These are phyloP conservation scores for Chaenocephalus aceratus DNA, from an alignment of 2,113 vertebrate species.

Conservation along the genomic window DNA sequence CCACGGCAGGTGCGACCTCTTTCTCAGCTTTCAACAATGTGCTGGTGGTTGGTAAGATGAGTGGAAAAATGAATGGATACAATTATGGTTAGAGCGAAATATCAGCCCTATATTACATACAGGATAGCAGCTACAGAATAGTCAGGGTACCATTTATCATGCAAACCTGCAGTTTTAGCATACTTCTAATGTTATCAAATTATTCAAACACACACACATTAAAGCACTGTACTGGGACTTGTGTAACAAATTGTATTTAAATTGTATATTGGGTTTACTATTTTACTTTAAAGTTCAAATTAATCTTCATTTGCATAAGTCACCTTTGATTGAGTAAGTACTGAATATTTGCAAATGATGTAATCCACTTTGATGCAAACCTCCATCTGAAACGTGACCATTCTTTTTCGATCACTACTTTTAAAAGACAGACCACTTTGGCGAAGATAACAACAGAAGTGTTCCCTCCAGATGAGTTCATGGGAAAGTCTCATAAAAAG, in stretches of 20 bases:
- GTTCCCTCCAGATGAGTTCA: conserved; percentile 29
- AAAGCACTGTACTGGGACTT: background rate
- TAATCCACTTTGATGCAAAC: background rate
- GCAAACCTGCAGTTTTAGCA: background rate
- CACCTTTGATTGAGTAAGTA: background rate
- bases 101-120: conserved; percentile 30
- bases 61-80: conserved; percentile 39
- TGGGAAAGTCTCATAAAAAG: conserved; percentile 57
- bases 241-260: background rate
- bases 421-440: background rate
- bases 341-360: background rate
- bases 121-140: background rate
- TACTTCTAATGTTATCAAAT: background rate
- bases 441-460: conserved; percentile 8
- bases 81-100: conserved; percentile 13
- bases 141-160: background rate
- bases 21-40: conserved; percentile 64
- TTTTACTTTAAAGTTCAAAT: background rate
- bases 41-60: conserved; percentile 28
- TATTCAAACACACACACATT: background rate
- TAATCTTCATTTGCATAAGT: background rate
- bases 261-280: background rate
- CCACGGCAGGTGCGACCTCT: conserved; percentile 71
- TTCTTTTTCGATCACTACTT: conserved; percentile 18
- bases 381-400: background rate